A percentile compares a stretch with the other conserved stretches of the same genome.
Conservation (phyloP, 2,113 vertebrate species). For the Xyliphius kryptos region DNA sequence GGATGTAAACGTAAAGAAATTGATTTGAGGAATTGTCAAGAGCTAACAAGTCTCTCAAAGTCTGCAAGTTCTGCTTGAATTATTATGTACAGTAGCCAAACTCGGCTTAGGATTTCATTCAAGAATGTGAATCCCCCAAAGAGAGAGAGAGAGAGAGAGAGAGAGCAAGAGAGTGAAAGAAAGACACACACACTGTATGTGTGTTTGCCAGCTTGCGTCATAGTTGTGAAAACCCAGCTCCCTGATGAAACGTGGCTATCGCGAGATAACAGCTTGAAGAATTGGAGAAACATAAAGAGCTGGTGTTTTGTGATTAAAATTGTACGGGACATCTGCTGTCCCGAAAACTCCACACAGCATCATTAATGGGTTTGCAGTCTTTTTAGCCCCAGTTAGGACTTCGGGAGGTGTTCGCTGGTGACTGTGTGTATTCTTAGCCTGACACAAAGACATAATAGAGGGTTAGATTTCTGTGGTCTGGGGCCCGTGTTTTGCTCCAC, state of each 20-base stretch:
- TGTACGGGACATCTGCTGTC: conserved; percentile 34
- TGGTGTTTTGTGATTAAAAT: conserved; percentile 37
- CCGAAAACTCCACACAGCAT: conserved; percentile 24
- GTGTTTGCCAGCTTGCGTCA: background rate
- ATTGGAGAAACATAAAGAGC: conserved; percentile 34
- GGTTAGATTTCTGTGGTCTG: conserved; percentile 19
- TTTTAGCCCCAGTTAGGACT: conserved; percentile 4
- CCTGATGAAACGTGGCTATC: background rate
- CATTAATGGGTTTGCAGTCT: conserved; percentile 13
- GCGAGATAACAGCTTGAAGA: conserved; percentile 29
- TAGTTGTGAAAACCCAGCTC: background rate
- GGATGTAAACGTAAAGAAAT: background rate
- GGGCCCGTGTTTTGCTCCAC: conserved; percentile 9
- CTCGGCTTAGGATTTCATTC: background rate
- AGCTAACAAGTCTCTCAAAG: conserved; percentile 1
- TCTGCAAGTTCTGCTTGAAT: conserved; percentile 2
- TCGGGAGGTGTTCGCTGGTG: background rate
- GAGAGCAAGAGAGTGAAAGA: background rate
- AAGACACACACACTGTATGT: too few species aligned
- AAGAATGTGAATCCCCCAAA: conserved; percentile 1
- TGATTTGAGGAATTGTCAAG: background rate
- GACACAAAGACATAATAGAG: conserved; percentile 23
- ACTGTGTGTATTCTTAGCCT: conserved; percentile 18
- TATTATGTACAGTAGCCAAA: conserved; percentile 9
- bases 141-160: background rate